Evolutionary conservation across 2,888 invertebrate species (phyloP).

Genomic region (Nephrocerus scutellatus): DNA sequence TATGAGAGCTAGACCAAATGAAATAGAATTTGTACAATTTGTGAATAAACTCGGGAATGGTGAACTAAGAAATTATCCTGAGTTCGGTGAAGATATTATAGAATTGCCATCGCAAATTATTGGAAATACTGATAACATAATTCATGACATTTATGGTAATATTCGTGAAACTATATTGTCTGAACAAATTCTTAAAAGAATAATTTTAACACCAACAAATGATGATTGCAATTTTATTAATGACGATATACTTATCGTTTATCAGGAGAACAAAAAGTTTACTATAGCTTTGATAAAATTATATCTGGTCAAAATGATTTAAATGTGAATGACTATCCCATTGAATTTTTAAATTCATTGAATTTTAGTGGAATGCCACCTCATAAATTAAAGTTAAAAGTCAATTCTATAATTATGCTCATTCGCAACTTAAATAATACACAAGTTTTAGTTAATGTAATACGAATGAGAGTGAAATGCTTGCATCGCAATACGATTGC

Average conservation of each 20-base stretch:
- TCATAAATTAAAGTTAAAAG: conserved; percentile 13
- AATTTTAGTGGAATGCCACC: conserved; percentile 12
- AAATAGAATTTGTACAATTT: conserved; percentile 8
- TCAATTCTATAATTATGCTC: conserved; percentile 8
- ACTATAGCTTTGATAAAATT: conserved; percentile 6
- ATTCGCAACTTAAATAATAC: conserved; percentile 12
- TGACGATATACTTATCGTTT: conserved; percentile 5
- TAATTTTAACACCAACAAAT: conserved; percentile 2
- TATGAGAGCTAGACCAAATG: conserved; percentile 9
- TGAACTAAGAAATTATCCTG: too few relatives aligned
- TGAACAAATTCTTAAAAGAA: not conserved
- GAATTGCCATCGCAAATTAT: not conserved
- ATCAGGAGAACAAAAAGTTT: conserved; percentile 4
- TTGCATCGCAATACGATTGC: conserved; percentile 13
- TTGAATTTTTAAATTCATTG: conserved; percentile 16
- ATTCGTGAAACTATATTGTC: not conserved
- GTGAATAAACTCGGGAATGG: conserved; percentile 7
- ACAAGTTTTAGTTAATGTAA: conserved; percentile 12
- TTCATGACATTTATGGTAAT: not conserved
- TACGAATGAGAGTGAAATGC: conserved; percentile 10
- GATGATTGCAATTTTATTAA: conserved; percentile 4
- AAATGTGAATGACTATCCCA: conserved; percentile 4
- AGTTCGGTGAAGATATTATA: too few relatives aligned
- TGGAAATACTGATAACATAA: not conserved
- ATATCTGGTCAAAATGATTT: not conserved